Evolutionary conservation across 2,888 invertebrate species (phyloP), one percentile per base, ranked within the genome.

Genomic region (Apotomis betuletana): DNA sequence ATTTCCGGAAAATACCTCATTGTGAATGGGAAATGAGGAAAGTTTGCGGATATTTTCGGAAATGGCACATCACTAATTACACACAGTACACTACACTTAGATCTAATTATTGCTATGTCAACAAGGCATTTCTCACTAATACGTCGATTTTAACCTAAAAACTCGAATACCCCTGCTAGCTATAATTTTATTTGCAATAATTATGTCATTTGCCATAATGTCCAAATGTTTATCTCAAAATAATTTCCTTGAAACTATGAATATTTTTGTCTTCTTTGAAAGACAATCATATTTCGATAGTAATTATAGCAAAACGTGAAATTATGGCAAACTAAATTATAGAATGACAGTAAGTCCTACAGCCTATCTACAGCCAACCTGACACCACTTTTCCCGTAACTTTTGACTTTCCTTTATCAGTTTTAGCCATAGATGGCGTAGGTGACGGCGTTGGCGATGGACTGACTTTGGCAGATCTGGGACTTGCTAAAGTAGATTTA

Each of bases 301-400:
- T 41, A 41, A 41, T 41, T 41, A 41, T 41, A 27, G 41, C 6
- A 5, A 41, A 41, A 41, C 41, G 6, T 6, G 5, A 41, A 41
- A 41, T 41, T 41, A 41, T 41, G 41, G 41, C 41, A 41, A 6
- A 41, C 6, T 5, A 41, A 41, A 41, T 41, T 41, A 41, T 41
- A 6, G 5, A 41, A 41, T 41, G 5, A 6, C 41, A 41, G 6
- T 6, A 41, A 41, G 41, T 41, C 41, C 41, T 41, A 27, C 0
- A 41, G n/a, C n/a, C n/a, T 6, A 41, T 41, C 91, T 94, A 96
- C 69, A 96, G 93, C 96, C 96, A 96, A 1, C 96, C 96, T 13
- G 96, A 95, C 74, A 96, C 95, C 75, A 96, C 93, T 87, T 95
- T 95, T 0, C 96, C 96, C 0, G 96, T 96, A 0, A 95, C 95